Base-by-base conservation (phyloP, 2,113 vertebrate genomes). In the Otus sunia region DNA sequence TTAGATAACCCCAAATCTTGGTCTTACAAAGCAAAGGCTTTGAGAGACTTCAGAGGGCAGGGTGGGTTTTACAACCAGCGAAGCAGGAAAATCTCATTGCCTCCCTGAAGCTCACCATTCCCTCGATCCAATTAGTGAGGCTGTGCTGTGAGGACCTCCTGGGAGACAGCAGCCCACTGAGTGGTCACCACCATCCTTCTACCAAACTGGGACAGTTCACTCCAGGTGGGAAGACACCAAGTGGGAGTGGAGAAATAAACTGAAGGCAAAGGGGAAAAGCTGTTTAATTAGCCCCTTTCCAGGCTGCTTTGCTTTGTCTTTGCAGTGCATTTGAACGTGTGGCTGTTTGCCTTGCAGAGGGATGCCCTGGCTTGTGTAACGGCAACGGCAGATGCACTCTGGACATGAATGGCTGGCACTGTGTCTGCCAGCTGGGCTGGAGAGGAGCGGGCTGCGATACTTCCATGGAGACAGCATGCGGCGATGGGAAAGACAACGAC, bases 341-440 rank as follows among this genome's bases (percentile, higher is more conserved):
- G 83, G 62, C 86, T 82, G 89, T 97, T 98, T 98, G 75, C 97
- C 93, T 98, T 98, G 95, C 99, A 99, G 99, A 99, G 98, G 99
- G 99, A 90, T 99, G 99, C 82, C 99, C 99, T 26, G 99, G 99
- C 86, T 97, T 99, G 97, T 99, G 99, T 93, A 99, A 99, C 17
- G 99, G 99, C 85, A 99, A 99, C 10, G 99, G 99, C 97, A 98
- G 99, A 97, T 99, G 99, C 97, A 99, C 99, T 60, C 98, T 99
- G 98, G 99, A 99, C 98, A 98, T 99, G 98, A 99, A 98, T 14
- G 99, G 99, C 94, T 99, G 99, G 99, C 99, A 99, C 97, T 99
- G 99, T 8, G 98, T 99, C 97, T 99, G 99, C 97, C 99, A 99
- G 98, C 98, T 99, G 98, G 99, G 99, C 97, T 99, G 99, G 99